Evolutionary conservation across 2,113 vertebrate species (phyloP).

Genomic region (Callocephalon fimbriatum): DNA sequence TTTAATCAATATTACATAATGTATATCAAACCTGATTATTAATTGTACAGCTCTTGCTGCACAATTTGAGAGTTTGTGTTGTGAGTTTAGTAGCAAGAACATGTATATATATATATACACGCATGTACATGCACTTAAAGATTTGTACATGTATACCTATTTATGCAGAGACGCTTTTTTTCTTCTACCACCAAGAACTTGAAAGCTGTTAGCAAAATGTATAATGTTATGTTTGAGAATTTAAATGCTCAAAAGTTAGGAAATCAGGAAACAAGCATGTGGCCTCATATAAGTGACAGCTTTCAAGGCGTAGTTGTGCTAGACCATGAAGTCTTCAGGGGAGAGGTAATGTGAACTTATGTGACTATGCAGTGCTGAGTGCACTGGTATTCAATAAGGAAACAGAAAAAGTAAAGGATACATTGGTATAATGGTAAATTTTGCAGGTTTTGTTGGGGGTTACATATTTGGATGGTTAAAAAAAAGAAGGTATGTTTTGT

Average conservation of each 20-base stretch:
- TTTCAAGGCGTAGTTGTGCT: background rate
- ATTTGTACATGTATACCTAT: background rate
- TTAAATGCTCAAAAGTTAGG: background rate
- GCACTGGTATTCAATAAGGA: background rate
- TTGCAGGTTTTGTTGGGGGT: background rate
- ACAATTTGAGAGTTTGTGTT: background rate
- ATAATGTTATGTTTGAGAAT: background rate
- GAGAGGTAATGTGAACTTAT: background rate
- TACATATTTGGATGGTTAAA: background rate
- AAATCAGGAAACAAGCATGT: background rate
- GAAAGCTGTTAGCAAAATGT: background rate
- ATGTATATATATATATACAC: background rate
- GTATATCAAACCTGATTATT: background rate
- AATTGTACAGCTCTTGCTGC: background rate
- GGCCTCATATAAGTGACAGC: background rate
- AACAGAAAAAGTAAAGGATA: background rate
- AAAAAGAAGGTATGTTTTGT: background rate
- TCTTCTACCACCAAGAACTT: background rate
- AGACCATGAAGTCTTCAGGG: background rate
- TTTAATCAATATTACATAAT: background rate
- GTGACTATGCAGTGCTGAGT: background rate
- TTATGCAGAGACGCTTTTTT: background rate
- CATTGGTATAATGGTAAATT: background rate
- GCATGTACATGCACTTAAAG: background rate
- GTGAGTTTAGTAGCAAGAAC: background rate